A percentile compares a stretch with the other conserved stretches of the same genome.
Evolutionary conservation across 2,797 vertebrate species (phyloP).

Genomic region (Simalia tracyae): DNA sequence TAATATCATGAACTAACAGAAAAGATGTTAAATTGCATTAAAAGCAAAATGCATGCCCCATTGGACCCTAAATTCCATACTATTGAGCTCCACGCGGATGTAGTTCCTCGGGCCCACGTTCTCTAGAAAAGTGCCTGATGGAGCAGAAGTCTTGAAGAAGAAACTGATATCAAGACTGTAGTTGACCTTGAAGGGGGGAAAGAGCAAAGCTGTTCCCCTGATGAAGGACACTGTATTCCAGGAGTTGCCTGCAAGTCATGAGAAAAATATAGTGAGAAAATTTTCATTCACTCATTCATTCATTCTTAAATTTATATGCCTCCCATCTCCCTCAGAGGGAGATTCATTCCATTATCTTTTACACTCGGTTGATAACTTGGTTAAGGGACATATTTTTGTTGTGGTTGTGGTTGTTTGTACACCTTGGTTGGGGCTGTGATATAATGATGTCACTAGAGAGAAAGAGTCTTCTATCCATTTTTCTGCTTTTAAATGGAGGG

Average conservation of each 20-base stretch:
- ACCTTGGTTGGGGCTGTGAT: not conserved
- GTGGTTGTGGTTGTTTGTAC: not conserved
- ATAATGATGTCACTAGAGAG: not conserved
- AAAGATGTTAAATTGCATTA: not conserved
- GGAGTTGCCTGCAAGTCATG: conserved; percentile 81
- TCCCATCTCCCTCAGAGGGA: not conserved
- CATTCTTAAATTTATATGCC: no score
- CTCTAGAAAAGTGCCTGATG: conserved; percentile 89
- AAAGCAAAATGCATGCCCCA: not conserved
- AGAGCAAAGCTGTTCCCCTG: conserved; percentile 88
- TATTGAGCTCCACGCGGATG: conserved; percentile 91
- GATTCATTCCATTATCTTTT: not conserved
- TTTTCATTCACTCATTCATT: not conserved
- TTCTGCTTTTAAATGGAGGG: not conserved
- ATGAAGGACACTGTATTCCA: conserved; percentile 96
- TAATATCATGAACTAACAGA: not conserved
- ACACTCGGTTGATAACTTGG: no score
- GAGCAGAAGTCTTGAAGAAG: conserved; percentile 94
- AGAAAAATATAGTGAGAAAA: not conserved
- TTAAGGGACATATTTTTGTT: not conserved
- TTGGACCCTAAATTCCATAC: conserved; percentile 71
- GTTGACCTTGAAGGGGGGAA: conserved; percentile 90
- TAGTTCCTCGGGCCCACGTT: conserved; percentile 85
- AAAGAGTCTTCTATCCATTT: not conserved
- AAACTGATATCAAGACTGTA: conserved; percentile 93